A percentile compares a stretch with the other conserved stretches of the same genome.
These are phyloP conservation scores for Tauraco erythrolophus DNA, from an alignment of 2,113 vertebrate genomes.

Conservation along the genomic window DNA sequence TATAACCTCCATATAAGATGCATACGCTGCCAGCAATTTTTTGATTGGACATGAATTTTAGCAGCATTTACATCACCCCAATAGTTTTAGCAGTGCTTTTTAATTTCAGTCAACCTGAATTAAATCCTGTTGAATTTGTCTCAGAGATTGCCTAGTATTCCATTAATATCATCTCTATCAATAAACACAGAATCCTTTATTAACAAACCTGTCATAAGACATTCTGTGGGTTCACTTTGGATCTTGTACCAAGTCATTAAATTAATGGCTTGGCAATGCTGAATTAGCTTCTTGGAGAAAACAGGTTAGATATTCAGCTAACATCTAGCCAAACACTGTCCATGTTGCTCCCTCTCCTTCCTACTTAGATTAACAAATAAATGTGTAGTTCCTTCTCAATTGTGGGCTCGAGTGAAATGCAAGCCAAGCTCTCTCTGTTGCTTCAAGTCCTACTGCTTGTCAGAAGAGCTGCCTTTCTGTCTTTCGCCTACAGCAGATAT, in stretches of 20 bases:
- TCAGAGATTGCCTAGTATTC: neutral
- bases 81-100: neutral
- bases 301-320: neutral
- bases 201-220: neutral
- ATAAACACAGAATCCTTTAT: neutral
- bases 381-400: neutral
- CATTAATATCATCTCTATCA: neutral
- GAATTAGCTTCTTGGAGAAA: neutral
- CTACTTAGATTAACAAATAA: neutral
- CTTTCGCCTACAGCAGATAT: neutral
- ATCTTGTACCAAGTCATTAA: neutral
- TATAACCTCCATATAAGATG: neutral
- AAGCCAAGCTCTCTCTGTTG: neutral
- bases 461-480: constrained; percentile 1
- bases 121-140: neutral
- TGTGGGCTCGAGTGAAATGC: neutral
- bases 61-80: neutral
- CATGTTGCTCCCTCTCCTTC: neutral
- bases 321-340: neutral
- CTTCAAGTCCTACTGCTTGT: neutral
- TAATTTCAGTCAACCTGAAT: neutral
- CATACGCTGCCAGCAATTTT: neutral
- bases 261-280: neutral
- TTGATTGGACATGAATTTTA: neutral
- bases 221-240: neutral